Percentiles rank a stretch among this genome's conserved stretches.
These are phyloP conservation scores for Scaeva pyrastri DNA, from an alignment of 2,888 invertebrate species.

Conservation along the genomic window DNA sequence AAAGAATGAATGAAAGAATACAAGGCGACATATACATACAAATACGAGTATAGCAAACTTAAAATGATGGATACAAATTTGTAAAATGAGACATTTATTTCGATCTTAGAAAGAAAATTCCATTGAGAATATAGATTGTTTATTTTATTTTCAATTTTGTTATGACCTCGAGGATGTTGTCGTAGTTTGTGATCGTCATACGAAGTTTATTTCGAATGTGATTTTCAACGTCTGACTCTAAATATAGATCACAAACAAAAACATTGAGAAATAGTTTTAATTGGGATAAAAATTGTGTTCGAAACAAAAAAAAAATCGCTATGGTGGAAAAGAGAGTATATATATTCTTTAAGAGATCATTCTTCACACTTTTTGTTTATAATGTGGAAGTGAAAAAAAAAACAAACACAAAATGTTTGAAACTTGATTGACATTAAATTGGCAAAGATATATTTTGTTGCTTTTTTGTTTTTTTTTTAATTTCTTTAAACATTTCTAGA, in stretches of 20 bases:
- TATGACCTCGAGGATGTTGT: conserved; percentile 41
- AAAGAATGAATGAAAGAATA: conserved; percentile 39
- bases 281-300: conserved; percentile 34
- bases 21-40: neutral
- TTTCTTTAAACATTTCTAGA: conserved; percentile 30
- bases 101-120: conserved; percentile 2
- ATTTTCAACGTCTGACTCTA: conserved; percentile 57
- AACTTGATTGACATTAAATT: conserved; percentile 58
- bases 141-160: conserved; percentile 34
- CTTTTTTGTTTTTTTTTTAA: conserved; percentile 15
- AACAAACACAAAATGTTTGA: neutral
- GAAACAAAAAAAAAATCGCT: neutral
- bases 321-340: conserved; percentile 22
- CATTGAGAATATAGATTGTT: conserved; percentile 39
- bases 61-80: conserved; percentile 38
- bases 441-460: conserved; percentile 4
- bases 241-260: conserved; percentile 69
- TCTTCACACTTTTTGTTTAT: conserved; percentile 31
- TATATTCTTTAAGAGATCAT: conserved; percentile 3
- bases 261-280: conserved; percentile 43
- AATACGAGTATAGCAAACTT: neutral
- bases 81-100: conserved; percentile 28
- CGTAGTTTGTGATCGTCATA: conserved; percentile 35
- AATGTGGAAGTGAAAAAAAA: neutral
- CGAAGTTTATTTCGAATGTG: conserved; percentile 37